A percentile compares a stretch with the other conserved stretches of the same genome.
These are phyloP conservation scores for Botia almorhae DNA, from an alignment of 2,797 vertebrate genomes.

Conservation along the genomic window DNA sequence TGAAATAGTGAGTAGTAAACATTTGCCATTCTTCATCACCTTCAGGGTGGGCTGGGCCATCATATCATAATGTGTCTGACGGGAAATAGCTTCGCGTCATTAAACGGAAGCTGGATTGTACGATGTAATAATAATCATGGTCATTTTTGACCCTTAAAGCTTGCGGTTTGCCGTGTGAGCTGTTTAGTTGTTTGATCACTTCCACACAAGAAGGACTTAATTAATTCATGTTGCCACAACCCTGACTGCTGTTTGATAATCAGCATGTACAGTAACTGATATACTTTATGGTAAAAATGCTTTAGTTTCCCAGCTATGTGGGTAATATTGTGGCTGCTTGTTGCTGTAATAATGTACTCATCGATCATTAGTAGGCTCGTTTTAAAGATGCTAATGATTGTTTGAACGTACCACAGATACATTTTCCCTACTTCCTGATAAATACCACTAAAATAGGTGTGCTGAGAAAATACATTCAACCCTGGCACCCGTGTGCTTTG, in stretches of 20 bases:
- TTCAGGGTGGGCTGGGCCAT: not conserved
- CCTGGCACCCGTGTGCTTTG: too few species aligned
- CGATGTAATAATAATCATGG: conserved; percentile 65
- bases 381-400: not conserved
- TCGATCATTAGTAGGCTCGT: not conserved
- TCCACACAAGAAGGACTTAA: conserved; percentile 10
- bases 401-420: not conserved
- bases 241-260: conserved; percentile 2
- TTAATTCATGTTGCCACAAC: conserved; percentile 5
- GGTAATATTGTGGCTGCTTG: too few species aligned
- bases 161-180: conserved; percentile 21
- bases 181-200: conserved; percentile 18
- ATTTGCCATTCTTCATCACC: conserved; percentile 3
- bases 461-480: not conserved
- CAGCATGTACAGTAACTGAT: not conserved
- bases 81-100: conserved; percentile 52
- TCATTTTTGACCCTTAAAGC: conserved; percentile 53
- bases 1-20: not conserved
- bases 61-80: conserved; percentile 12
- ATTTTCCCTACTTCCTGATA: not conserved
- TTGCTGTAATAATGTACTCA: not conserved
- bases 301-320: too few species aligned
- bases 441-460: not conserved
- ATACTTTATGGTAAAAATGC: not conserved
- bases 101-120: conserved; percentile 61